phyloP scores from a whole-genome alignment of 2,888 invertebrate species.

The Spisula subtruncata region DNA sequence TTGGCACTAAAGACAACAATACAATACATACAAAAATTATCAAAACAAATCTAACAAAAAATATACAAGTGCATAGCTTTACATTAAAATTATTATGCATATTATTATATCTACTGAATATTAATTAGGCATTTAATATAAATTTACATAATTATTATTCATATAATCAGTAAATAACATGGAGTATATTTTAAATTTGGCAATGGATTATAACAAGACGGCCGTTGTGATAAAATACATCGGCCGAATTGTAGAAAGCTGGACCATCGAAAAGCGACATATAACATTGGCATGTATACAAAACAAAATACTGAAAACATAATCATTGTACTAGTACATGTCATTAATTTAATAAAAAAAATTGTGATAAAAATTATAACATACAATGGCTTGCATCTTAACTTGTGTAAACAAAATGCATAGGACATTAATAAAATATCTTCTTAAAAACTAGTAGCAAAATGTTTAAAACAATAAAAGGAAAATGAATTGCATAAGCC shows the following conservation, averaged over 20 bases:
- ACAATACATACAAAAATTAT: constrained; percentile 43
- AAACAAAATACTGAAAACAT: background rate
- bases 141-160: constrained; percentile 3
- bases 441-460: background rate
- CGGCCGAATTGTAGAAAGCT: background rate
- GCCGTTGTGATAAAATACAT: constrained; percentile 14
- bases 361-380: background rate
- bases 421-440: background rate
- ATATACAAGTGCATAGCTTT: constrained; percentile 46
- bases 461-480: constrained; percentile 13
- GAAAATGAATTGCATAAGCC: background rate
- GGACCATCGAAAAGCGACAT: background rate
- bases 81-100: constrained; percentile 21
- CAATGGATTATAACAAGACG: background rate
- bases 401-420: constrained; percentile 14
- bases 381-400: background rate
- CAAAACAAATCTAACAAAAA: constrained; percentile 46
- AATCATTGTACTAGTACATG: background rate
- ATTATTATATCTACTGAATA: constrained; percentile 17
- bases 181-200: background rate
- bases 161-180: background rate
- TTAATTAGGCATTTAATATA: background rate
- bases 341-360: background rate
- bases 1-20: constrained; percentile 61
- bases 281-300: background rate